Percentiles rank a stretch among this genome's conserved stretches.
These are phyloP conservation scores for Saguinus midas DNA, from an alignment of 2,113 vertebrate species.

Conservation along the genomic window DNA sequence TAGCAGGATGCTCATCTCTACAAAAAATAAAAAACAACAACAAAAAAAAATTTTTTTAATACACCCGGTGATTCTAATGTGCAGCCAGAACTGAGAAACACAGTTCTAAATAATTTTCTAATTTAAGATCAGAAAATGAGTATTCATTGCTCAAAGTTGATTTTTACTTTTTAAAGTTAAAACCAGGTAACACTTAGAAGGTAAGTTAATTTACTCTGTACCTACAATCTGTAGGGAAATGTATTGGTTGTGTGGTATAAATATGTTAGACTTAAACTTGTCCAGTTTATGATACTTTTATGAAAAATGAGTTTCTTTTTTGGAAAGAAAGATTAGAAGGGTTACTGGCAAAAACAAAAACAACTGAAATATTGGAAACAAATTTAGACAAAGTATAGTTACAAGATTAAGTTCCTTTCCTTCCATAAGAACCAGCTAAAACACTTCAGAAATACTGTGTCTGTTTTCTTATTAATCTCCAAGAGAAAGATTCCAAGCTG, in stretches of 20 bases:
- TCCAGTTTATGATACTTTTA: conserved; percentile 12
- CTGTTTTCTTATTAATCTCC: background rate
- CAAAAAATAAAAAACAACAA: no score
- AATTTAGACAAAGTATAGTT: conserved; percentile 29
- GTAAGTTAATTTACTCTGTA: conserved; percentile 33
- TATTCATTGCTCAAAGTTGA: background rate
- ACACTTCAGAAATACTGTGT: conserved; percentile 31
- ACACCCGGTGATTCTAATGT: background rate
- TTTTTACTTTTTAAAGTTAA: background rate
- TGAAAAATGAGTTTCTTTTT: background rate
- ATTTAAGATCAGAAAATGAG: background rate
- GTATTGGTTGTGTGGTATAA: background rate
- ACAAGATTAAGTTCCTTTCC: background rate
- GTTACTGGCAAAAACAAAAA: conserved; percentile 20
- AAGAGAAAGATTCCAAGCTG: conserved; percentile 26
- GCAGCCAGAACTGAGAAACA: background rate
- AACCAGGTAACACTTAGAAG: conserved; percentile 21
- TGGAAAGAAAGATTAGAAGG: conserved; percentile 25
- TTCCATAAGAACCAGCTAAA: conserved; percentile 27
- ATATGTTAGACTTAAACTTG: conserved; percentile 25
- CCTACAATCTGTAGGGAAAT: background rate
- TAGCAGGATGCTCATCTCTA: no score
- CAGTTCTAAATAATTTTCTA: background rate
- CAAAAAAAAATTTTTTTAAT: background rate
- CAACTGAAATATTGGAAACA: background rate